These are phyloP conservation scores for mouse (Mus musculus) DNA, from an alignment of 2,113 vertebrate species.

Conservation along the genomic window DNA sequence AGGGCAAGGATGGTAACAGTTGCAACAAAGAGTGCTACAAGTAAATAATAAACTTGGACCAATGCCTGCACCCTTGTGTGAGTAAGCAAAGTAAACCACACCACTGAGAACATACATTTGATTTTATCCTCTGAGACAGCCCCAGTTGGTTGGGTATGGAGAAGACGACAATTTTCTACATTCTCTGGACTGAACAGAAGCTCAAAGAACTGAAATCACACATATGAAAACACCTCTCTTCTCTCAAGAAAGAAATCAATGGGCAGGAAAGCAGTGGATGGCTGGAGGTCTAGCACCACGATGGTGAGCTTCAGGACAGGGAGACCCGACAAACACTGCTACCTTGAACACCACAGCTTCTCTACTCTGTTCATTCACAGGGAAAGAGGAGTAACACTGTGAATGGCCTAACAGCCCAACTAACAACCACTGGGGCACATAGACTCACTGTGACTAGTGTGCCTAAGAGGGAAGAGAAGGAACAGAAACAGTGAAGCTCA, in stretches of 20 bases:
- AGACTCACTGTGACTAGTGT: background rate
- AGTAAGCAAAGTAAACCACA: background rate
- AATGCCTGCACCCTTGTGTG: background rate
- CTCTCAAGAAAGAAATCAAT: background rate
- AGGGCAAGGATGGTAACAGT: background rate
- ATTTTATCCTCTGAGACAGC: background rate
- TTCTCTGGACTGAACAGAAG: background rate
- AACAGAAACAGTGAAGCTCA: background rate
- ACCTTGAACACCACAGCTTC: background rate
- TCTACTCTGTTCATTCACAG: background rate
- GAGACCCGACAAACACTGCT: background rate
- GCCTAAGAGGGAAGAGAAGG: background rate
- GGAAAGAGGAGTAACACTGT: background rate
- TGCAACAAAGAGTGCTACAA: background rate
- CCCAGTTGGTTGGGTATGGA: background rate
- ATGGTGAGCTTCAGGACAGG: background rate
- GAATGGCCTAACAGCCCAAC: background rate
- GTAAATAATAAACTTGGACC: background rate
- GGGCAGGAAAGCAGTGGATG: background rate
- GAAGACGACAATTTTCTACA: background rate
- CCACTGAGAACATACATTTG: background rate
- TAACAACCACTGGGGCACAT: background rate
- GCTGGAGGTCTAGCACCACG: background rate
- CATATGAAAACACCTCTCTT: background rate
- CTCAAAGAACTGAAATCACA: background rate